phyloP scores from a whole-genome alignment of 1,140 invertebrate species.

The Sesamia nonagrioides region DNA sequence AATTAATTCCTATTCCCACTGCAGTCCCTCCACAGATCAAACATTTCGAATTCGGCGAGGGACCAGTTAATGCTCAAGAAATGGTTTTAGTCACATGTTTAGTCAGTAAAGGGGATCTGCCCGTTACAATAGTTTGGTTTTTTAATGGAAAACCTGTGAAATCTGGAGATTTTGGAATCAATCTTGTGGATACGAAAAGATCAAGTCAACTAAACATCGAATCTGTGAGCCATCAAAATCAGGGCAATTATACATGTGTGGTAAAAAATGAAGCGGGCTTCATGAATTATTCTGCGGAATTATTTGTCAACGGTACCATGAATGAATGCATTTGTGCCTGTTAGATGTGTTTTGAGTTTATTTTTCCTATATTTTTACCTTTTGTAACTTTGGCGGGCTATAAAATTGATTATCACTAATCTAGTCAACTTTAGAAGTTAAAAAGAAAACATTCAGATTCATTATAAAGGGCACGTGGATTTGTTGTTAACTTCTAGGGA shows the following conservation, averaged over 20 bases:
- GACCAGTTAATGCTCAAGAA: conserved; percentile 88
- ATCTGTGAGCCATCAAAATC: conserved; percentile 90
- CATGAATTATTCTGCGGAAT: conserved; percentile 89
- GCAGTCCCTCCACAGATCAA: conserved; percentile 89
- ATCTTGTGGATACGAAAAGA: conserved; percentile 89
- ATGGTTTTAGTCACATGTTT: conserved; percentile 88
- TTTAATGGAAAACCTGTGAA: conserved; percentile 88
- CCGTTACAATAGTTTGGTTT: conserved; percentile 89
- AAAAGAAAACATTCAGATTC: not conserved
- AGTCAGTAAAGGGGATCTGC: conserved; percentile 90
- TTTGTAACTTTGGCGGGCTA: conserved; percentile 85
- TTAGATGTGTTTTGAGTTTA: conserved; percentile 59
- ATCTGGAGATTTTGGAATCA: conserved; percentile 88
- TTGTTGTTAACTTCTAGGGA: not conserved
- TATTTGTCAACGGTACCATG: conserved; percentile 90
- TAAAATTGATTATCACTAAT: conserved; percentile 54
- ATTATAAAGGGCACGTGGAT: not conserved
- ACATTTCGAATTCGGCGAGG: conserved; percentile 88
- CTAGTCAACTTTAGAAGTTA: not conserved
- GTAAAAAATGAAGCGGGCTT: conserved; percentile 90
- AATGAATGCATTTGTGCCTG: conserved; percentile 53
- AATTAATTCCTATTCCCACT: conserved; percentile 62
- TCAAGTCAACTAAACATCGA: conserved; percentile 91
- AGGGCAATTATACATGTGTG: conserved; percentile 92
- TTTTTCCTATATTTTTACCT: conserved; percentile 56